Evolutionary conservation across 1,140 invertebrate species (phyloP).

Genomic region (Paralvinella palmiformis): DNA sequence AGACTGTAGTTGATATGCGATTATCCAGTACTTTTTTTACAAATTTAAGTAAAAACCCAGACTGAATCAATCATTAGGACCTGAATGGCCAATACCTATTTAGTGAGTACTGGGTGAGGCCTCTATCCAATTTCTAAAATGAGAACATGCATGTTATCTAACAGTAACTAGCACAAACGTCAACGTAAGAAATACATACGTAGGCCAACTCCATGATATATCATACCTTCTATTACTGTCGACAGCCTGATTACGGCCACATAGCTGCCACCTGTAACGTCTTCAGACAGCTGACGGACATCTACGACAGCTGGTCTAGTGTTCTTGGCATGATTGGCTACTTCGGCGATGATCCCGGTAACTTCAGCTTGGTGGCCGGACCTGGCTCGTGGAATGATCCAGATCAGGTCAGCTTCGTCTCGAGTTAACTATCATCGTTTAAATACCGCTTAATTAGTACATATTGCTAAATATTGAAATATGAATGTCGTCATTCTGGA

Average conservation of each 20-base stretch:
- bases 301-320: conserved; percentile 73
- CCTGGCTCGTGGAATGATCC: conserved; percentile 97
- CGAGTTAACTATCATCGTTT: background rate
- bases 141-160: too few relatives aligned
- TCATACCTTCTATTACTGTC: conserved; percentile 27
- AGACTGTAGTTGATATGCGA: too few relatives aligned
- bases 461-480: background rate
- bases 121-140: too few relatives aligned
- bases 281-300: conserved; percentile 92
- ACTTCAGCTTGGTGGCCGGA: conserved; percentile 81
- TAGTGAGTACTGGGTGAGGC: too few relatives aligned
- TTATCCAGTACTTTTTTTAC: too few relatives aligned
- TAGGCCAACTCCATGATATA: too few relatives aligned
- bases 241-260: conserved; percentile 76
- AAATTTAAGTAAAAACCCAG: too few relatives aligned
- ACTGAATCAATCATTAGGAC: too few relatives aligned
- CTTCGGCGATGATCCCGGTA: conserved; percentile 87
- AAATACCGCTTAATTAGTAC: background rate
- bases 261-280: conserved; percentile 85
- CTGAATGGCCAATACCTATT: too few relatives aligned
- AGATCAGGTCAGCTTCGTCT: conserved; percentile 70
- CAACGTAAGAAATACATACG: too few relatives aligned
- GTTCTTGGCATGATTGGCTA: conserved; percentile 88
- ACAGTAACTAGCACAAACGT: too few relatives aligned
- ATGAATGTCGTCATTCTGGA: background rate